Evolutionary conservation across 2,113 vertebrate species (phyloP), one percentile per base, ranked within the genome.

Genomic region (Oryctolagus cuniculus): DNA sequence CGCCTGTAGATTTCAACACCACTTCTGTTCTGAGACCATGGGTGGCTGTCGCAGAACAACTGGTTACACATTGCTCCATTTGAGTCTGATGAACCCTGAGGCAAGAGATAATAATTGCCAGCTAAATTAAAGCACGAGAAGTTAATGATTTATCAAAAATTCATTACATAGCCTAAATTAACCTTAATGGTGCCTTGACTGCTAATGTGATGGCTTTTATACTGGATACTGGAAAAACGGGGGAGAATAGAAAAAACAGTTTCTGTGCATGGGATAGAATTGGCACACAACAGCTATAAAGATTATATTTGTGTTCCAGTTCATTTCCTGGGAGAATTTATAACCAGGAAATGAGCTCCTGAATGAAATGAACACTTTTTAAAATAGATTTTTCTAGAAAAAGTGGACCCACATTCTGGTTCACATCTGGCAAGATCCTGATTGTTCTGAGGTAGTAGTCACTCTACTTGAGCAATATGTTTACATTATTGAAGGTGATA

Each of bases 1-100:
- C 66, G 98, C 98, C 98, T 98, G 98, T 94, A 97, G 98, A 97
- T 97, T 96, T 95, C 74, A 98, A 99, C 90, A 97, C 97, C 98
- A 96, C 98, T 98, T 99, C 98, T 98, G 98, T 97, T 98, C 98
- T 98, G 98, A 98, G 98, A 97, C 98, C 98, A 69, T 15, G 98
- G 98, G 98, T 96, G 96, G 96, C 93, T 92, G 96, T 27, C 95
- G 97, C 98, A 93, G 92, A 92, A 92, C 96, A 91, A 94, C 97
- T 91, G 95, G 97, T 72, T 73, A 82, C 93, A 21, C 93, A 5
- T 95, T 92, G 97, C 98, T 95, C 97, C 97, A 64, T 1, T 94
- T 90, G 94, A 96, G 97, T 80, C 88, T 81, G 51, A 97, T 66
- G 77, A 94, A 72, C 91, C 98, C 97, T 98, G 96, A 96, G 98